Evolutionary conservation across 2,888 invertebrate species (phyloP).

Genomic region (Nomada fabriciana): DNA sequence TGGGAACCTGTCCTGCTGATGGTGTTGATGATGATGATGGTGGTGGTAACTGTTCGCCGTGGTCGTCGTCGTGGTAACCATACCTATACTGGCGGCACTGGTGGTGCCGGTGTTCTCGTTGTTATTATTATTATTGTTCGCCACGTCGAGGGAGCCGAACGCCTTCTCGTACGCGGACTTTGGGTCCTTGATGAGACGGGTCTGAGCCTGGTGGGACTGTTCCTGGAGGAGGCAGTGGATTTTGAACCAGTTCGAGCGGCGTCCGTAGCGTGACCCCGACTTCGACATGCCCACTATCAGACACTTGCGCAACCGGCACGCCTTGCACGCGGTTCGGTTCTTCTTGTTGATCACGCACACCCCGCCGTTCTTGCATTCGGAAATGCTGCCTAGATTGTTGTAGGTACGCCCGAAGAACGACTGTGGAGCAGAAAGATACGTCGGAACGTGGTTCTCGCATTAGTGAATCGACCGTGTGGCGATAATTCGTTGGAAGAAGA

Average conservation of each 20-base stretch:
- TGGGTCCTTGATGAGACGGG: slow-evolving; percentile 77
- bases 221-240: slow-evolving; percentile 91
- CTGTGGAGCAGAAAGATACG: slow-evolving; percentile 85
- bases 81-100: slow-evolving; percentile 53
- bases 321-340: slow-evolving; percentile 96
- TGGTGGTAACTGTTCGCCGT: slow-evolving; percentile 71
- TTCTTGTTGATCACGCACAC: slow-evolving; percentile 97
- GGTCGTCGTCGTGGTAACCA: slow-evolving; percentile 64
- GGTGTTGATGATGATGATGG: slow-evolving; percentile 57
- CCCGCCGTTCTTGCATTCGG: slow-evolving; percentile 96
- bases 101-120: slow-evolving; percentile 63
- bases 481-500: not conserved
- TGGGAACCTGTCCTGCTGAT: slow-evolving; percentile 72
- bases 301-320: slow-evolving; percentile 94
- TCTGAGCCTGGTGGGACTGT: slow-evolving; percentile 82
- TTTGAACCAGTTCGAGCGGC: slow-evolving; percentile 97
- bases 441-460: slow-evolving; percentile 24
- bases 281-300: slow-evolving; percentile 96
- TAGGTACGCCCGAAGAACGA: slow-evolving; percentile 97
- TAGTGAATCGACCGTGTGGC: not conserved
- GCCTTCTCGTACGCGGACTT: slow-evolving; percentile 79
- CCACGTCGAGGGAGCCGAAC: slow-evolving; percentile 78
- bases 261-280: slow-evolving; percentile 95
- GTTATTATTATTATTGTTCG: slow-evolving; percentile 73
- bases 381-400: slow-evolving; percentile 95